Evolutionary conservation across 2,113 vertebrate species (phyloP), one percentile per base, ranked within the genome.

Genomic region (Platichthys stellatus): DNA sequence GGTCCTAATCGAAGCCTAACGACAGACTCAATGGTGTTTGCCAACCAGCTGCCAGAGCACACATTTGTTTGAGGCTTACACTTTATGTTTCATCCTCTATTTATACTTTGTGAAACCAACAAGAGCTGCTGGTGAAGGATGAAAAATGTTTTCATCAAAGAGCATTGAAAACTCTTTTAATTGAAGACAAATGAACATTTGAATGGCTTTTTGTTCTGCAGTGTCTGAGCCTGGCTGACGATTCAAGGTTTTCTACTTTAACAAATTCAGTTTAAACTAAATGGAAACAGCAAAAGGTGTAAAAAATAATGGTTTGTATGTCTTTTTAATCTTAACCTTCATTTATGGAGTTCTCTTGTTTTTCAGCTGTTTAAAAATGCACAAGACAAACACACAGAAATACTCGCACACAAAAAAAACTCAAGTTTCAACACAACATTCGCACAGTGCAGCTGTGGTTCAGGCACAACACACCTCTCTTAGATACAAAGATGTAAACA

Each of bases 1-100:
- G n/a, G 35, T 51, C 75, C 49, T 59, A 63, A 63, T 76, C 68
- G 76, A 64, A 54, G 58, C 28, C 61, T 49, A 24, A 75, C 13
- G 68, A 59, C 45, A 69, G 59, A 49, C 57, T 76, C 69, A 64
- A 80, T 69, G n/a, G 8, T 7, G 49, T 70, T 65, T 73, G 0
- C 60, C 62, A 23, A 35, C 47, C 40, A 62, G 69, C 47, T 57
- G 61, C 23, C 69, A 69, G 10, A 56, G 6, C 49, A 18, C 23
- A 20, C 58, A 49, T 56, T 61, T 62, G 62, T 69, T 69, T 56
- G 45, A 12, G 2, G 23, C 67, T 35, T 75, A 40, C 9, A 11
- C 38, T 40, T 40, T 40, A 40, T 40, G 10, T 40, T 12, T 61
- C 0, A 5, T 1, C 51, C 12, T 78, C 35, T 28, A 64, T 67